Percentiles rank a stretch among this genome's conserved stretches.
phyloP scores from a whole-genome alignment of 2,113 vertebrate genomes.

The Hemicordylus capensis region DNA sequence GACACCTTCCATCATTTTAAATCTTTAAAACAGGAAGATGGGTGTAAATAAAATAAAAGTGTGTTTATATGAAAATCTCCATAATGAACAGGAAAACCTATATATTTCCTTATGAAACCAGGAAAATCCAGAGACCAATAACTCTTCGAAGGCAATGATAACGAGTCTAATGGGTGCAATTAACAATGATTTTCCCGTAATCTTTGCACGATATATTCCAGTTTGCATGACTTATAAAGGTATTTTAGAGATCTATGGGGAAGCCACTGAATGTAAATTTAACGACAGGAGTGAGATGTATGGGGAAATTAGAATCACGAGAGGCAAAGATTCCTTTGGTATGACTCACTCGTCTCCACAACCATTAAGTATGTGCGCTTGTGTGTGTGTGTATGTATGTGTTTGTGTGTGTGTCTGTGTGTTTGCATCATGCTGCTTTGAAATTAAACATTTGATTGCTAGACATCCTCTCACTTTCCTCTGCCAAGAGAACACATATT shows the following conservation, averaged over 20 bases:
- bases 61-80: conserved; percentile 28
- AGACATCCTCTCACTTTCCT: background rate
- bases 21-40: too few relatives aligned
- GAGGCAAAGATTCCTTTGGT: conserved; percentile 4
- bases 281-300: conserved; percentile 33
- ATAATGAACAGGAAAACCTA: conserved; percentile 35
- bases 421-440: too few relatives aligned
- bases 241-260: conserved; percentile 56
- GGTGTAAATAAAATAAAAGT: too few relatives aligned
- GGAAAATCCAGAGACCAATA: conserved; percentile 43
- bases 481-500: background rate
- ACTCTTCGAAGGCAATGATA: conserved; percentile 54
- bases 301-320: conserved; percentile 7
- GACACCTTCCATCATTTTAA: too few relatives aligned
- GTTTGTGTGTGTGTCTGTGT: too few relatives aligned
- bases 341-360: conserved; percentile 10
- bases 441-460: conserved; percentile 6
- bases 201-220: conserved; percentile 49
- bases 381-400: too few relatives aligned
- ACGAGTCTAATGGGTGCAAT: conserved; percentile 47
- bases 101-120: conserved; percentile 34
- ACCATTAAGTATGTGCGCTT: background rate
- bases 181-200: conserved; percentile 62
- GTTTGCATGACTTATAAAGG: conserved; percentile 41
- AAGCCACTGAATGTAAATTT: conserved; percentile 37